These are phyloP conservation scores for Pinctada fucata DNA, from an alignment of 2,888 invertebrate genomes.

Conservation along the genomic window DNA sequence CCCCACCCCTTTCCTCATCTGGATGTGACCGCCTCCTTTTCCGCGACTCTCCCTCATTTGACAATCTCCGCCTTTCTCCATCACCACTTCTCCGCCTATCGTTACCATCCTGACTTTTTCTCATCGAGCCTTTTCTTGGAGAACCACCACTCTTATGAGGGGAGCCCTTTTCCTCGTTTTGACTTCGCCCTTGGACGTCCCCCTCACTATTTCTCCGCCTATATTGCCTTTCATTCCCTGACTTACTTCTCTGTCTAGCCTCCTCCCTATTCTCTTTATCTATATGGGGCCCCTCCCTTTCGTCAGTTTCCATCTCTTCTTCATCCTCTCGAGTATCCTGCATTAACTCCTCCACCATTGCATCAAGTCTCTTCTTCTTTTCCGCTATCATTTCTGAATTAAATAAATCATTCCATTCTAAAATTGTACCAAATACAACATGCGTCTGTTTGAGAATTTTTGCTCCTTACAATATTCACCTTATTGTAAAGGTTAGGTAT, in stretches of 20 bases:
- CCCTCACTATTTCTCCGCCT: slow-evolving; percentile 30
- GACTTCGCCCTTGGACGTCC: slow-evolving; percentile 23
- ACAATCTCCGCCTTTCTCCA: slow-evolving; percentile 17
- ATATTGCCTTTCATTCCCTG: slow-evolving; percentile 26
- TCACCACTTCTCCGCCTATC: slow-evolving; percentile 30
- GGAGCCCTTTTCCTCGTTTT: slow-evolving; percentile 3
- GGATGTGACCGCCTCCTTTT: slow-evolving; percentile 29
- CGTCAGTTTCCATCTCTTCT: slow-evolving; percentile 54
- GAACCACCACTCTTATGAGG: neutral
- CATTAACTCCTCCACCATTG: slow-evolving; percentile 66
- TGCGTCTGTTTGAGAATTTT: slow-evolving; percentile 6
- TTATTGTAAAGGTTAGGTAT: too few relatives aligned
- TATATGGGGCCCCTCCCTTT: slow-evolving; percentile 37
- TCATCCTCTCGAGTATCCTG: slow-evolving; percentile 49
- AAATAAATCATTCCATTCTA: neutral
- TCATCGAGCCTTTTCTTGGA: slow-evolving; percentile 9
- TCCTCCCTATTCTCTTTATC: slow-evolving; percentile 39
- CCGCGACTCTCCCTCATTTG: slow-evolving; percentile 1
- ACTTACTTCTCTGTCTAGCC: slow-evolving; percentile 12
- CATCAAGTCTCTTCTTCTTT: slow-evolving; percentile 61
- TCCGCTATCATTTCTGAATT: slow-evolving; percentile 62
- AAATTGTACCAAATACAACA: neutral
- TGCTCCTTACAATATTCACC: neutral
- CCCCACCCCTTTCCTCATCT: slow-evolving; percentile 23
- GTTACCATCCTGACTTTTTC: slow-evolving; percentile 42